A percentile compares a stretch with the other conserved stretches of the same genome.
These are phyloP conservation scores for Pachypeltis micranthus DNA, from an alignment of 1,140 invertebrate species.

Conservation along the genomic window DNA sequence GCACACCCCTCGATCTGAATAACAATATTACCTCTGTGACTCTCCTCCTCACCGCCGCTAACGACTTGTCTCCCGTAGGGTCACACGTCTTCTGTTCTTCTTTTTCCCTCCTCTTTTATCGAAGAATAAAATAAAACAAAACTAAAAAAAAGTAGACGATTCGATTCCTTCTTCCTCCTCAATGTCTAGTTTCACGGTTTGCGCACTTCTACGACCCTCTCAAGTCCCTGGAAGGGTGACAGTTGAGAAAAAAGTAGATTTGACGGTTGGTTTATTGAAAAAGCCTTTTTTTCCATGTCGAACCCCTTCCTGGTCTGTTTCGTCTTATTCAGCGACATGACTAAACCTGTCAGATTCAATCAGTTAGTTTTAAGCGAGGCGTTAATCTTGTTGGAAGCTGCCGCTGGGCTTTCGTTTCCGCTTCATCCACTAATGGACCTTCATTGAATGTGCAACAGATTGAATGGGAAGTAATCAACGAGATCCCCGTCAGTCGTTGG, in stretches of 20 bases:
- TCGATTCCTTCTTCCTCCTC: not conserved
- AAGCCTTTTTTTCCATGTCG: not conserved
- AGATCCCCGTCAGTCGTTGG: not conserved
- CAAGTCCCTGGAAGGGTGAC: not conserved
- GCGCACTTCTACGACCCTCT: not conserved
- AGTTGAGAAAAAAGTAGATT: constrained; percentile 1
- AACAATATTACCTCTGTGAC: constrained; percentile 13
- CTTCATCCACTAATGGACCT: constrained; percentile 2
- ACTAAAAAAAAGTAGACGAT: not conserved
- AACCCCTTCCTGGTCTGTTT: too few species aligned
- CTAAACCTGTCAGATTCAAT: not conserved
- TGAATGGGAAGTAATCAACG: constrained; percentile 2
- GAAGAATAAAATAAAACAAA: too few species aligned
- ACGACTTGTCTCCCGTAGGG: not conserved
- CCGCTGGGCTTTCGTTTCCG: not conserved
- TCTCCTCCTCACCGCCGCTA: not conserved
- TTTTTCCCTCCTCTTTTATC: too few species aligned
- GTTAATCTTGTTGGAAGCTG: not conserved
- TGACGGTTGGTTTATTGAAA: constrained; percentile 6
- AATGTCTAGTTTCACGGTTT: not conserved
- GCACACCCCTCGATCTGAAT: constrained; percentile 10
- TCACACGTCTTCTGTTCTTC: not conserved
- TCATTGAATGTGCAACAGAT: constrained; percentile 8
- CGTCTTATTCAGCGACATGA: not conserved
- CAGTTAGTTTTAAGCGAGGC: not conserved